These are phyloP conservation scores for Lordiphosa stackelbergi DNA, from an alignment of 1,140 invertebrate genomes.

Conservation along the genomic window DNA sequence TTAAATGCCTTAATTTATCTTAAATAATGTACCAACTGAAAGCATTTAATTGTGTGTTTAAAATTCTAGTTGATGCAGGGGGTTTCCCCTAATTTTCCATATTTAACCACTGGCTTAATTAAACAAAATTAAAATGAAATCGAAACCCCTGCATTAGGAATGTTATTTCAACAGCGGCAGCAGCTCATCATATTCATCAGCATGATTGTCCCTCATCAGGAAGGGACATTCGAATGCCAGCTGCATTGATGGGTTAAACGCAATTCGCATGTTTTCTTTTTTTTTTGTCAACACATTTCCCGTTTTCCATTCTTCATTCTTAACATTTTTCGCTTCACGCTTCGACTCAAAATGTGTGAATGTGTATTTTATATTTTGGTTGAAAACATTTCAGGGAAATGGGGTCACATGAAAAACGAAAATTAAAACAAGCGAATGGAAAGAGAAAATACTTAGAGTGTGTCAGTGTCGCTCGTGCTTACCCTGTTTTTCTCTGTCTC, in stretches of 20 bases:
- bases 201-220: slow-evolving; percentile 1
- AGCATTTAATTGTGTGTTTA: slow-evolving; percentile 26
- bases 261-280: slow-evolving; percentile 51
- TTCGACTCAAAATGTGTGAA: slow-evolving; percentile 8
- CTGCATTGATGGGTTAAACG: slow-evolving; percentile 57
- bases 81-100: slow-evolving; percentile 29
- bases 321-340: slow-evolving; percentile 21
- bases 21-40: slow-evolving; percentile 2
- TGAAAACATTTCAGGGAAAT: slow-evolving; percentile 68
- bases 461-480: slow-evolving; percentile 6
- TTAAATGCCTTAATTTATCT: slow-evolving; percentile 7
- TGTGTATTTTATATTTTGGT: slow-evolving; percentile 37
- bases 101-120: slow-evolving; percentile 50
- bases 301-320: slow-evolving; percentile 29
- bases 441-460: slow-evolving; percentile 47
- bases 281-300: slow-evolving; percentile 20
- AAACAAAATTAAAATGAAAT: slow-evolving; percentile 60
- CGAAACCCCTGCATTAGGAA: slow-evolving; percentile 26
- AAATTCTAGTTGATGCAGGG: slow-evolving; percentile 13
- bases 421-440: slow-evolving; percentile 68
- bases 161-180: slow-evolving; percentile 53
- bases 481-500: background rate
- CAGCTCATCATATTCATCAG: slow-evolving; percentile 44
- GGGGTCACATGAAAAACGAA: slow-evolving; percentile 66
- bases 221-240: slow-evolving; percentile 29